A percentile compares a stretch with the other conserved stretches of the same genome.
phyloP scores from a whole-genome alignment of 2,888 invertebrate genomes.

The Hypselothyrea guttata region DNA sequence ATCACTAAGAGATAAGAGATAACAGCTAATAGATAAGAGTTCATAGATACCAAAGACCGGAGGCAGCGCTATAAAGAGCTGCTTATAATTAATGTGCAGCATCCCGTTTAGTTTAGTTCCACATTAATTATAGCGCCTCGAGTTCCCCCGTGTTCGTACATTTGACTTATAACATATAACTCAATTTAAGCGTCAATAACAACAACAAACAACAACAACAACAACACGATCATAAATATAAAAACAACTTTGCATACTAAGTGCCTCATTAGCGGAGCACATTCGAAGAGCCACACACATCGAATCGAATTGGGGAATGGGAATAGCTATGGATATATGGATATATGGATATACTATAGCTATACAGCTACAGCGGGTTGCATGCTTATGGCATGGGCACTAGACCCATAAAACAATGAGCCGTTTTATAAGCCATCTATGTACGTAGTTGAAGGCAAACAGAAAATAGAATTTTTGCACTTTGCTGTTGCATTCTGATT shows the following conservation, averaged over 20 bases:
- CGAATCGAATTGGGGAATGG: conserved; percentile 24
- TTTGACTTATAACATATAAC: conserved; percentile 44
- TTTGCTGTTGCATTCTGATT: conserved; percentile 62
- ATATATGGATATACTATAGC: not conserved
- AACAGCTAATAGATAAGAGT: conserved; percentile 21
- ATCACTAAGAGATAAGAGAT: conserved; percentile 53
- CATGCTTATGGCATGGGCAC: not conserved
- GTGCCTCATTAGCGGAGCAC: conserved; percentile 62
- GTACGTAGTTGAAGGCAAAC: conserved; percentile 24
- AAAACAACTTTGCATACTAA: conserved; percentile 63
- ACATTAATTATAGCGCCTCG: conserved; percentile 51
- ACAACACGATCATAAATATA: conserved; percentile 33
- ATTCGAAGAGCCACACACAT: conserved; percentile 61
- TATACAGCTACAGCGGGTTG: not conserved
- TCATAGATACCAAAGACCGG: conserved; percentile 13
- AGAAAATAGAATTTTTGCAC: conserved; percentile 49
- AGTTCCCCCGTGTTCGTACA: conserved; percentile 15
- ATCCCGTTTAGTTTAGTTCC: conserved; percentile 49
- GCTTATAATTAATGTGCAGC: conserved; percentile 31
- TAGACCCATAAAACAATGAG: conserved; percentile 52
- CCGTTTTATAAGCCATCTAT: conserved; percentile 42
- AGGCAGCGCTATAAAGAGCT: conserved; percentile 54
- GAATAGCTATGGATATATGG: not conserved
- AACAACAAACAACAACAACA: conserved; percentile 27
- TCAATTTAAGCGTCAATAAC: conserved; percentile 35